These are phyloP conservation scores for Latrodectus hesperus DNA, from an alignment of 2,888 invertebrate genomes.

Conservation along the genomic window DNA sequence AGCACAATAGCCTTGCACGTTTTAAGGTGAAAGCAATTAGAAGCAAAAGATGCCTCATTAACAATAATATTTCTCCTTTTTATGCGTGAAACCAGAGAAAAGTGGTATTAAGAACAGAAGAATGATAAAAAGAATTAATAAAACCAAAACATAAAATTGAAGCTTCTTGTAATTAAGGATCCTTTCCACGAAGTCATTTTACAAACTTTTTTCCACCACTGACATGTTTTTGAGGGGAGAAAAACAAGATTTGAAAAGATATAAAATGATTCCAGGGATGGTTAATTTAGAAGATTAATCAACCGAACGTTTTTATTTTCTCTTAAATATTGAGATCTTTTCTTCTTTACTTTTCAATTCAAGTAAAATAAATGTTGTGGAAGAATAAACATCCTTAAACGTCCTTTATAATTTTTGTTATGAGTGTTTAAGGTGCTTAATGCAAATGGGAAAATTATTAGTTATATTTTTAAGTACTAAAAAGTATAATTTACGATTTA, in stretches of 20 bases:
- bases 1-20: no score
- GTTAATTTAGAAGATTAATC: conserved; percentile 52
- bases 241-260: neutral
- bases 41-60: conserved; percentile 48
- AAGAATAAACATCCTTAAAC: no score
- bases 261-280: conserved; percentile 10
- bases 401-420: no score
- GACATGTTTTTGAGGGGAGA: conserved; percentile 23
- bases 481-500: no score
- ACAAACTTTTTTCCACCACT: neutral
- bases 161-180: conserved; percentile 61
- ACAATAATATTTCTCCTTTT: conserved; percentile 45
- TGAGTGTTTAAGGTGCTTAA: no score
- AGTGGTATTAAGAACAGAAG: neutral
- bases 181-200: neutral
- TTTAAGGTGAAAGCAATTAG: conserved; percentile 43
- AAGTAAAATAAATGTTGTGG: neutral
- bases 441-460: no score
- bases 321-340: neutral
- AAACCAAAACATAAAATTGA: conserved; percentile 24
- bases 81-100: conserved; percentile 30
- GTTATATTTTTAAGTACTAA: no score
- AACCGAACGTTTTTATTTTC: neutral
- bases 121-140: conserved; percentile 1
- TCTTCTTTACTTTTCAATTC: neutral